These are phyloP conservation scores for Theretra japonica DNA, from an alignment of 2,888 invertebrate species.

Conservation along the genomic window DNA sequence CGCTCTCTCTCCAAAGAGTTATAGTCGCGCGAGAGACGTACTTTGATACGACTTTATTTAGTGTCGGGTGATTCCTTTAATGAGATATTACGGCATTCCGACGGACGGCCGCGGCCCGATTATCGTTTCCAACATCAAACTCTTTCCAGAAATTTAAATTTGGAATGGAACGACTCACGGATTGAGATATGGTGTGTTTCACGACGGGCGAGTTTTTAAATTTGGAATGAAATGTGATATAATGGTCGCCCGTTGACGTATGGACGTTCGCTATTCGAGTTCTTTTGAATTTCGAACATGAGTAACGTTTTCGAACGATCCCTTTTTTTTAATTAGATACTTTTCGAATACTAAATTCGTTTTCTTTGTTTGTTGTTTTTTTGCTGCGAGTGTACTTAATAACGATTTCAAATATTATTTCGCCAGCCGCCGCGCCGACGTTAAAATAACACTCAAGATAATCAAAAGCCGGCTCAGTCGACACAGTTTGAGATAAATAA, in stretches of 20 bases:
- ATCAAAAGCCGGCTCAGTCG: slow-evolving; percentile 14
- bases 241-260: slow-evolving; percentile 66
- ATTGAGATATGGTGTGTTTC: slow-evolving; percentile 77
- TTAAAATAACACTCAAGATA: slow-evolving; percentile 16
- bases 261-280: slow-evolving; percentile 56
- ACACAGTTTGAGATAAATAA: slow-evolving; percentile 17
- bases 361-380: slow-evolving; percentile 25
- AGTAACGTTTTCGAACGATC: slow-evolving; percentile 20
- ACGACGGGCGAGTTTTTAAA: slow-evolving; percentile 73
- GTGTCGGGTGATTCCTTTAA: slow-evolving; percentile 57
- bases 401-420: slow-evolving; percentile 2
- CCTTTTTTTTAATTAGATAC: slow-evolving; percentile 27
- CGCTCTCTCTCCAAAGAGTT: slow-evolving; percentile 51
- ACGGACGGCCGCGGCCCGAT: slow-evolving; percentile 65
- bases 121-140: slow-evolving; percentile 78
- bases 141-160: slow-evolving; percentile 81
- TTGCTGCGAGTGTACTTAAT: background rate
- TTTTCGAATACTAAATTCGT: slow-evolving; percentile 25
- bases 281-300: slow-evolving; percentile 31
- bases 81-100: slow-evolving; percentile 80
- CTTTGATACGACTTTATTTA: slow-evolving; percentile 60
- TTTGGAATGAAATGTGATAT: slow-evolving; percentile 74
- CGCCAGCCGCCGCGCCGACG: background rate
- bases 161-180: slow-evolving; percentile 67
- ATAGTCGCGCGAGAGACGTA: slow-evolving; percentile 52